Evolutionary conservation across 2,888 invertebrate species (phyloP), one percentile per base, ranked within the genome.

Genomic region (Coecobrya sp.): DNA sequence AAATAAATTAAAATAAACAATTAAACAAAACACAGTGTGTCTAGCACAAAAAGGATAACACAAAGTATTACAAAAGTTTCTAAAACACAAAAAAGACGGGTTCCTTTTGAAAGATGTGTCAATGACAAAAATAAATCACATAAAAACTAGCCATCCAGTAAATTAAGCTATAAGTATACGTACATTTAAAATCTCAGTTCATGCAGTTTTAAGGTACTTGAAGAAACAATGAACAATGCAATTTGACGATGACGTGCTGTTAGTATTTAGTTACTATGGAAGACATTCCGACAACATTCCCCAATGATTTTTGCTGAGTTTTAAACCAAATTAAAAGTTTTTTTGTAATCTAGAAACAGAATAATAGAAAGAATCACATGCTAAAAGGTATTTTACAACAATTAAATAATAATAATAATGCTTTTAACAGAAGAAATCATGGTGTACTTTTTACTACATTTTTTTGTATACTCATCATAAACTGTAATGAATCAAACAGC

Each of bases 291-390:
- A 79, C 25, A 42, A 27, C 11, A 27, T 49, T 79, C 73, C 27
- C 16, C 52, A 79, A 49, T 49, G 79, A 52, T 36, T 79, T 49
- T n/a, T 52, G 52, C n/a, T 52, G 25, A 49, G 25, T 79, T 36
- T 68, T 79, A 13, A 79, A 65, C 22, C 65, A 10, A 65, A 79
- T 22, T 22, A 79, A 52, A 52, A 52, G 36, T 36, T 42, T 68
- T 8, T 16, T 68, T 68, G 36, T 19, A 70, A 79, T 79, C 79
- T 79, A 79, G 25, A 79, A 16, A 55, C 30, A 70, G n/a, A 70
- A 52, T 42, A 79, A 79, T 19, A 79, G 25, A 79, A 79, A 52
- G 25, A 52, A 79, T 79, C 52, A 79, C 16, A 79, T 79, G 79
- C 52, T 52, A 36, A 36, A 36, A 2, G 36, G 36, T n/a, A n/a